Evolutionary conservation across 2,113 vertebrate genomes (phyloP), one percentile per base, ranked within the genome.

Genomic region (Brachirus orientalis): DNA sequence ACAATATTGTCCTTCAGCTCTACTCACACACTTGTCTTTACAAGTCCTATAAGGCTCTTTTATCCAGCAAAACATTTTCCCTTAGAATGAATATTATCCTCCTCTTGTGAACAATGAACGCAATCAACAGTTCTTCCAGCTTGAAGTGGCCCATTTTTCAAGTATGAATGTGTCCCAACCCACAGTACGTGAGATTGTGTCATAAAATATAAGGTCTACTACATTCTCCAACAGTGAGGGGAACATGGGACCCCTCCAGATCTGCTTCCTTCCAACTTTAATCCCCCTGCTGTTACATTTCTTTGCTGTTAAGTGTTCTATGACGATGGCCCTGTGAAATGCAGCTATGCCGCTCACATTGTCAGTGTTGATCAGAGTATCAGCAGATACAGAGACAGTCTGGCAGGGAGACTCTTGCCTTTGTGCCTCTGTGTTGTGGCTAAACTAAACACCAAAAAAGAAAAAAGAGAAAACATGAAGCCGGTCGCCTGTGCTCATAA

Each of bases 331-430:
- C 58, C 60, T 46, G 54, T 68, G 59, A 85, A 86, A 86, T 48
- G 67, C 67, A 60, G 7, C 61, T 57, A 52, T 54, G 71, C 62
- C 2, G 66, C 72, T 91, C 87, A 89, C 75, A n/a, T 83, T 85
- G 87, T 86, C 84, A 79, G 85, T 67, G 82, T 70, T 87, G 86
- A 90, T 87, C 81, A 70, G 75, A 77, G 75, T 67, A 71, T 87
- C 82, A 67, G 71, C 53, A 78, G 78, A 89, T 67, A 44, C 79
- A 63, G 20, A 66, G 85, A 80, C 85, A 45, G 47, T 58, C 75
- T 86, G 84, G 76, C 69, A 76, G 56, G 53, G 64, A 63, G 70
- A 73, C 50, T 45, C 51, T 33, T 19, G 63, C 72, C 72, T 82
- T 63, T 80, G 70, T 79, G 68, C 78, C 82, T 84, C 69, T 80